Evolutionary conservation across 2,797 vertebrate species (phyloP).

Genomic region (Helostoma temminkii): DNA sequence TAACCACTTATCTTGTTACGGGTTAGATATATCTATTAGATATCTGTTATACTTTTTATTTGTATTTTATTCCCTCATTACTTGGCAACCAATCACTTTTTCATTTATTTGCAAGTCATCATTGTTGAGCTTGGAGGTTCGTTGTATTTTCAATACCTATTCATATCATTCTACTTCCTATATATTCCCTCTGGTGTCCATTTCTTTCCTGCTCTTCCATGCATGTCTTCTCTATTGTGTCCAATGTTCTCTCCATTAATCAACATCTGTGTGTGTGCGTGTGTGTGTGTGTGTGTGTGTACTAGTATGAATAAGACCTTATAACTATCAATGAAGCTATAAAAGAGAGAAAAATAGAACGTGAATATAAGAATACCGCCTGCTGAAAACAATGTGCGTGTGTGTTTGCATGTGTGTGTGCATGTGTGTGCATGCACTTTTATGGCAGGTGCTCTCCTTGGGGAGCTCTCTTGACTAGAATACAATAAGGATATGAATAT

Average conservation of each 20-base stretch:
- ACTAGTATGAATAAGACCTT: too few species aligned
- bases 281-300: conserved; percentile 8
- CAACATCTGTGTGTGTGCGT: conserved; percentile 28
- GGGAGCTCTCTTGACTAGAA: conserved; percentile 75
- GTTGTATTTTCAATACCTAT: conserved; percentile 55
- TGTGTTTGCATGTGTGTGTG: conserved; percentile 24
- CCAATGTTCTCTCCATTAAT: conserved; percentile 55
- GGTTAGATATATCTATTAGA: neutral
- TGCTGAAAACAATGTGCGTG: conserved; percentile 26
- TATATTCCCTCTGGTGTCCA: conserved; percentile 45
- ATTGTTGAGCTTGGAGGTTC: conserved; percentile 16
- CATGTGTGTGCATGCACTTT: conserved; percentile 7
- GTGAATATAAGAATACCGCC: conserved; percentile 39
- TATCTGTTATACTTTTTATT: neutral
- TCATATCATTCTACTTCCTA: conserved; percentile 44
- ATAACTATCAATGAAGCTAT: conserved; percentile 29
- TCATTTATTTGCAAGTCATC: conserved; percentile 13
- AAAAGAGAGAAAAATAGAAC: conserved; percentile 32
- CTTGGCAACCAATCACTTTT: conserved; percentile 24
- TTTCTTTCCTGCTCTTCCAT: conserved; percentile 58
- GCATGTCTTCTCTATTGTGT: conserved; percentile 56
- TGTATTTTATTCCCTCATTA: conserved; percentile 22
- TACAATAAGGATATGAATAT: conserved; percentile 86
- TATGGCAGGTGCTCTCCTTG: conserved; percentile 80
- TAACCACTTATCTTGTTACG: too few species aligned